These are phyloP conservation scores for Petrocephalus schoutedeni DNA, from an alignment of 2,797 vertebrate species.

Conservation along the genomic window DNA sequence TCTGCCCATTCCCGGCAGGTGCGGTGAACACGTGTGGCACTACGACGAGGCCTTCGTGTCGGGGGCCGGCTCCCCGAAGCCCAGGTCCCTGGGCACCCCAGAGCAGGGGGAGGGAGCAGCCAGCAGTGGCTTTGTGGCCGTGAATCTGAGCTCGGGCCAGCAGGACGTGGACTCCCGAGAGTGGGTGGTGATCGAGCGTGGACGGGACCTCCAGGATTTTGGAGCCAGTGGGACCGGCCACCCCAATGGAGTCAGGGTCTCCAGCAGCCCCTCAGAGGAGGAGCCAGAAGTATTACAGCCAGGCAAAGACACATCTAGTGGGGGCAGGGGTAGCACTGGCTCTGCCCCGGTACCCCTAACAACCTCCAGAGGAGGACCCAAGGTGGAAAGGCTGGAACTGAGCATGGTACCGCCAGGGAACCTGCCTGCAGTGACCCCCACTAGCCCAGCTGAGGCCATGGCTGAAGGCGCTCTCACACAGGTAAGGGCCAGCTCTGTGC, in stretches of 20 bases:
- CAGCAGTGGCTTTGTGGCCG: conserved; percentile 86
- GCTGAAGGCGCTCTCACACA: conserved; percentile 88
- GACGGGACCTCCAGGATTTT: conserved; percentile 71
- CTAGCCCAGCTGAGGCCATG: conserved; percentile 86
- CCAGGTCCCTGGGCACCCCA: conserved; percentile 70
- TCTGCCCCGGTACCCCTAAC: conserved; percentile 43
- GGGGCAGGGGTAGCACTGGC: conserved; percentile 52
- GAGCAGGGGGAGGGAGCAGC: conserved; percentile 79
- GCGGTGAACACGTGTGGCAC: conserved; percentile 77
- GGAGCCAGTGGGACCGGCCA: conserved; percentile 67
- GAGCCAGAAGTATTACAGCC: conserved; percentile 72
- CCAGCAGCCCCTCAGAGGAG: conserved; percentile 83
- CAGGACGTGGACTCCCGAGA: conserved; percentile 89
- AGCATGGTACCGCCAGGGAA: conserved; percentile 66
- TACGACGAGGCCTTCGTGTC: conserved; percentile 87
- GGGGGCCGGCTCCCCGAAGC: conserved; percentile 69
- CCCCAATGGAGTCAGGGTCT: conserved; percentile 67
- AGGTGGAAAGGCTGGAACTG: conserved; percentile 75
- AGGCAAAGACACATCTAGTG: conserved; percentile 55
- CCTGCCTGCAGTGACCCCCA: conserved; percentile 76
- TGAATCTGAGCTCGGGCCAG: conserved; percentile 86
- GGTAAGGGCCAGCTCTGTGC: conserved; percentile 62
- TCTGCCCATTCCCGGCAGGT: conserved; percentile 42
- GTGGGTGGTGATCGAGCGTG: conserved; percentile 93
- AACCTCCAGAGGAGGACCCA: conserved; percentile 52